phyloP scores from a whole-genome alignment of 2,797 vertebrate genomes.

The Gymnopithys bicolor region DNA sequence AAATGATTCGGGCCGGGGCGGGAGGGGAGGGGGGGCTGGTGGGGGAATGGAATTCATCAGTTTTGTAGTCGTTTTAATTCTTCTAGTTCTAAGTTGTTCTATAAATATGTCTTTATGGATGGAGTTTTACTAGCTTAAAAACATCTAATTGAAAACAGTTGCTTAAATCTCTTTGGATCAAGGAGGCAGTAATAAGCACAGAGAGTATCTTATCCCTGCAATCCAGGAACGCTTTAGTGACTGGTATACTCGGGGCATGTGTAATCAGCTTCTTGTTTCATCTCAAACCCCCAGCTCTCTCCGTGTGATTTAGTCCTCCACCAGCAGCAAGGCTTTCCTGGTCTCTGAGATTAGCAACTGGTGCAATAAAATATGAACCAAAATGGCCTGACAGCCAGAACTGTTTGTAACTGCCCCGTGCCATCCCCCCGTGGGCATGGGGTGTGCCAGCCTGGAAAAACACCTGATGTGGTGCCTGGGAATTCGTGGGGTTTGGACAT shows the following conservation, averaged over 20 bases:
- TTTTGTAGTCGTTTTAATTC: constrained; percentile 73
- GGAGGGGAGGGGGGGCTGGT: not conserved
- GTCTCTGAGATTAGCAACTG: constrained; percentile 21
- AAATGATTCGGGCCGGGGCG: constrained; percentile 23
- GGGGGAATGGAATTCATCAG: constrained; percentile 66
- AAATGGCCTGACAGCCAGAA: not conserved
- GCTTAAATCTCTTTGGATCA: constrained; percentile 82
- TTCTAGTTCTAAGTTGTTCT: constrained; percentile 79
- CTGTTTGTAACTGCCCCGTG: not conserved
- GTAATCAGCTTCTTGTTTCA: constrained; percentile 73
- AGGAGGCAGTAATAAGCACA: constrained; percentile 76
- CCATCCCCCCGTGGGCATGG: not conserved
- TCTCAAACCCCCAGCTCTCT: constrained; percentile 65
- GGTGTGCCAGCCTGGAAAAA: not conserved
- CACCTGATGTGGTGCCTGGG: not conserved
- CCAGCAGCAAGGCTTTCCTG: constrained; percentile 33
- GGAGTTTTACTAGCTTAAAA: constrained; percentile 81
- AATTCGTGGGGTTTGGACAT: not conserved
- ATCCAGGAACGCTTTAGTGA: constrained; percentile 73
- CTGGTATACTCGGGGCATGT: constrained; percentile 60
- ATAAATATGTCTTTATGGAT: constrained; percentile 80
- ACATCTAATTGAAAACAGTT: constrained; percentile 84
- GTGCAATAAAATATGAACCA: not conserved
- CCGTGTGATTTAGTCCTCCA: constrained; percentile 43
- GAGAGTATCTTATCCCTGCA: constrained; percentile 79